These are phyloP conservation scores for Pterobdella sp. DNA, from an alignment of 2,888 invertebrate genomes.

Conservation along the genomic window DNA sequence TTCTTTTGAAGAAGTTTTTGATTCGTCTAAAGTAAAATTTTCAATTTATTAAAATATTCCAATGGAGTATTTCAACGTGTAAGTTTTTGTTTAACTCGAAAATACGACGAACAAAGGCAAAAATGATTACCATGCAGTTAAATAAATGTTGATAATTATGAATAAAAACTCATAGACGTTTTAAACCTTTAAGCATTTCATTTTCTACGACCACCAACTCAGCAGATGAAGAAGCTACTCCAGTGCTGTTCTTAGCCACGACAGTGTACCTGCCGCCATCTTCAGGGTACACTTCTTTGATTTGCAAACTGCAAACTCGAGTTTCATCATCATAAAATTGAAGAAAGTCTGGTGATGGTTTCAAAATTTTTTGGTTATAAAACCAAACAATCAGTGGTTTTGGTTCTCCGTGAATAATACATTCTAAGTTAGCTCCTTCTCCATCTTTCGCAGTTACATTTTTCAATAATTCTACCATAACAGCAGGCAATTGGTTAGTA, in stretches of 20 bases:
- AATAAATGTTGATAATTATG: no score
- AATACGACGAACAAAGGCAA: no score
- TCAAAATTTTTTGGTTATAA: slow-evolving; percentile 65
- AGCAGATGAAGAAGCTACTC: slow-evolving; percentile 70
- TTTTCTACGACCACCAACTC: slow-evolving; percentile 60
- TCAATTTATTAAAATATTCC: no score
- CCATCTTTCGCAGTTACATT: slow-evolving; percentile 43
- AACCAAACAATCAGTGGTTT: slow-evolving; percentile 65
- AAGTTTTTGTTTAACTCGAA: no score
- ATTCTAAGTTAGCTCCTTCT: slow-evolving; percentile 43
- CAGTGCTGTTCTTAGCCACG: slow-evolving; percentile 64
- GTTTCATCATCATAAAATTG: slow-evolving; percentile 50
- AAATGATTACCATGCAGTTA: no score
- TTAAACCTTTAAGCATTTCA: slow-evolving; percentile 43
- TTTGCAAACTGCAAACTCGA: slow-evolving; percentile 56
- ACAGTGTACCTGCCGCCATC: slow-evolving; percentile 73
- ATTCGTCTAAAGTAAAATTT: not conserved
- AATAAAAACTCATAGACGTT: no score
- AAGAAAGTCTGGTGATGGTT: slow-evolving; percentile 58
- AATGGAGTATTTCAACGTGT: no score
- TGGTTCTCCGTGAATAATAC: slow-evolving; percentile 49
- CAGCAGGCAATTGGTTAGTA: slow-evolving; percentile 39
- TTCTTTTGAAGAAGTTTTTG: not conserved
- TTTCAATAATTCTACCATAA: slow-evolving; percentile 41
- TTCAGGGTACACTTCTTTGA: slow-evolving; percentile 60